phyloP scores from a whole-genome alignment of 2,888 invertebrate species.

The Leuctra nigra region DNA sequence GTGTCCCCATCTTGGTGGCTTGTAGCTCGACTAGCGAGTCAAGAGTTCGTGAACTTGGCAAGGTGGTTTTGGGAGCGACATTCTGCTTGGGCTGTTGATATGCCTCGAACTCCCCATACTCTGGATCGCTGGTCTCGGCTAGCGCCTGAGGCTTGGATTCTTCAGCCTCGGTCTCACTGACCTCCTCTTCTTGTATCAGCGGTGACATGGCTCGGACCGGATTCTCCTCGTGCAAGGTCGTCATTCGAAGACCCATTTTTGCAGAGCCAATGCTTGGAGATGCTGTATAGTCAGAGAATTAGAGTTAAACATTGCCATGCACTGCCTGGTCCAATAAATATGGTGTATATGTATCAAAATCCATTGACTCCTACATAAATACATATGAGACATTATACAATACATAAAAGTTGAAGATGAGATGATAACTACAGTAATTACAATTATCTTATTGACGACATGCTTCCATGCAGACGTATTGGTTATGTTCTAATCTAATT shows the following conservation, averaged over 20 bases:
- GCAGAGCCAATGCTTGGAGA: conserved; percentile 70
- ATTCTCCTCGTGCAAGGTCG: conserved; percentile 81
- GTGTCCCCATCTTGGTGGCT: conserved; percentile 46
- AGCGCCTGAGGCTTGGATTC: conserved; percentile 15
- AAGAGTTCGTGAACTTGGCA: conserved; percentile 75
- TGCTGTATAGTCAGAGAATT: conserved; percentile 52
- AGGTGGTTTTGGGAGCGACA: conserved; percentile 34
- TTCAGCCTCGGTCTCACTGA: conserved; percentile 35
- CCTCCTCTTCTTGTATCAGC: conserved; percentile 35
- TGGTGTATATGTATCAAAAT: no score
- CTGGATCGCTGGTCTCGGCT: conserved; percentile 39
- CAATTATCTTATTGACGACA: no score
- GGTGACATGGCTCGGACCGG: conserved; percentile 32
- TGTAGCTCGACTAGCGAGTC: conserved; percentile 75
- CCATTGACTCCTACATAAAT: no score
- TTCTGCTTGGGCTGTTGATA: conserved; percentile 32
- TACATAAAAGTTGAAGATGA: no score
- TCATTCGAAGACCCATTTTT: conserved; percentile 83
- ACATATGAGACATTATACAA: no score
- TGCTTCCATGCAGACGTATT: no score
- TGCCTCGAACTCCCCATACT: conserved; percentile 41
- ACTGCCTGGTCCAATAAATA: no score
- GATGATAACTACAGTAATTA: no score
- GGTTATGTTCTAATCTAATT: no score
- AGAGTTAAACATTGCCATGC: no score